Percentiles rank a stretch among this genome's conserved stretches.
phyloP scores from a whole-genome alignment of 1,140 invertebrate species.

The Hycleus phaleratus region DNA sequence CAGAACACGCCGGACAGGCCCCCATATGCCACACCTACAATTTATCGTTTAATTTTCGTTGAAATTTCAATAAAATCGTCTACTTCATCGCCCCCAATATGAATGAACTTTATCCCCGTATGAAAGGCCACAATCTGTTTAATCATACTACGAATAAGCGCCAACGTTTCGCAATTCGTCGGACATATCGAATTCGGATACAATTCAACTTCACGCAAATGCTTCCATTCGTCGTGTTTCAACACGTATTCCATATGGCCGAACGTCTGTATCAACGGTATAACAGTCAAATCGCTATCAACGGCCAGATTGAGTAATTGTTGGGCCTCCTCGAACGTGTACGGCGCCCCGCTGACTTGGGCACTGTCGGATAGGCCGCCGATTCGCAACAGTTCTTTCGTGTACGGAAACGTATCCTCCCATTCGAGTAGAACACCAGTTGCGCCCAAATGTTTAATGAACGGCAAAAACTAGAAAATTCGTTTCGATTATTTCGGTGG shows the following conservation, averaged over 20 bases:
- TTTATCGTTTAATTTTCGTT: not conserved
- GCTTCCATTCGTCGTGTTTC: constrained; percentile 68
- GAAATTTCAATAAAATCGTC: constrained; percentile 22
- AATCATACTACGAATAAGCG: constrained; percentile 67
- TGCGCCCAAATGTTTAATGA: constrained; percentile 59
- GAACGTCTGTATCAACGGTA: constrained; percentile 93
- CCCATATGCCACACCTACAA: constrained; percentile 34
- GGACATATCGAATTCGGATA: constrained; percentile 80
- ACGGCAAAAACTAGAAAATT: constrained; percentile 47
- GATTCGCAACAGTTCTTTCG: constrained; percentile 53
- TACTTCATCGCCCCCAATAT: constrained; percentile 75
- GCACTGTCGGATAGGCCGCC: constrained; percentile 46
- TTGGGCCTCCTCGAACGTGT: constrained; percentile 42
- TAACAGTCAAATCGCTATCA: constrained; percentile 43
- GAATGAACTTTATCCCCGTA: constrained; percentile 59
- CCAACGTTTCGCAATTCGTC: constrained; percentile 59
- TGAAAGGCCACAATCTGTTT: constrained; percentile 63
- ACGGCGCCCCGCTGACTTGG: constrained; percentile 41
- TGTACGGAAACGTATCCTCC: constrained; percentile 90
- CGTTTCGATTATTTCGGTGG: not conserved
- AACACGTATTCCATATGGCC: constrained; percentile 87
- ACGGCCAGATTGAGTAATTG: constrained; percentile 41
- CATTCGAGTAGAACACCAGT: constrained; percentile 84
- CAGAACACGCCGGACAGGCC: constrained; percentile 23
- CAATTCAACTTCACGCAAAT: constrained; percentile 66